phyloP scores from a whole-genome alignment of 2,888 invertebrate species.

The Athripsodes cinereus region DNA sequence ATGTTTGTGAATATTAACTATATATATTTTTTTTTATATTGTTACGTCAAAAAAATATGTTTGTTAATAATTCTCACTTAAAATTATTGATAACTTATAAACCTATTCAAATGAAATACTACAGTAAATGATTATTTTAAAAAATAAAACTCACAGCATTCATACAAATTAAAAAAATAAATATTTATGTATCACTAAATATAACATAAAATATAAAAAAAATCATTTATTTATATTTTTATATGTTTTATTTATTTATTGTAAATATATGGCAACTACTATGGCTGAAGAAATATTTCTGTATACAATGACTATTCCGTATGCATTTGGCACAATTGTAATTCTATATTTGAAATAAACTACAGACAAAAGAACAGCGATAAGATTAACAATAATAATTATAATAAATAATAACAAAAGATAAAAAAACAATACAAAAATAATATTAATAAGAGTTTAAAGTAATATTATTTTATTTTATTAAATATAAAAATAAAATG shows the following conservation, averaged over 20 bases:
- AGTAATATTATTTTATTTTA: too few species aligned
- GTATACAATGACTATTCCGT: not conserved
- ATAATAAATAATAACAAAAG: too few species aligned
- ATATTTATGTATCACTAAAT: not conserved
- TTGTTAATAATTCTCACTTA: too few species aligned
- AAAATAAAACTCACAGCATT: constrained; percentile 1
- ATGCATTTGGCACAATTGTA: not conserved
- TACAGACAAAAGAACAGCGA: too few species aligned
- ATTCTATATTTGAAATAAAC: too few species aligned
- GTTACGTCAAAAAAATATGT: too few species aligned
- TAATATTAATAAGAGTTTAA: too few species aligned
- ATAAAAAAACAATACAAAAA: too few species aligned
- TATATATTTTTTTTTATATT: too few species aligned
- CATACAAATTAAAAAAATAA: constrained; percentile 1
- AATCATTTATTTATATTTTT: not conserved
- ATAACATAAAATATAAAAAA: not conserved
- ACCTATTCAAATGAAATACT: not conserved
- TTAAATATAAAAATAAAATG: not conserved
- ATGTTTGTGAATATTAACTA: too few species aligned
- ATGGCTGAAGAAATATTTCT: not conserved
- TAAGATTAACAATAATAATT: too few species aligned
- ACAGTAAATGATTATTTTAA: not conserved
- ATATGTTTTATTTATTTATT: not conserved
- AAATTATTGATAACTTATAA: too few species aligned
- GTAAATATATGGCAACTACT: not conserved